phyloP scores from a whole-genome alignment of 2,888 invertebrate species.

The Andricus quercusramuli region DNA sequence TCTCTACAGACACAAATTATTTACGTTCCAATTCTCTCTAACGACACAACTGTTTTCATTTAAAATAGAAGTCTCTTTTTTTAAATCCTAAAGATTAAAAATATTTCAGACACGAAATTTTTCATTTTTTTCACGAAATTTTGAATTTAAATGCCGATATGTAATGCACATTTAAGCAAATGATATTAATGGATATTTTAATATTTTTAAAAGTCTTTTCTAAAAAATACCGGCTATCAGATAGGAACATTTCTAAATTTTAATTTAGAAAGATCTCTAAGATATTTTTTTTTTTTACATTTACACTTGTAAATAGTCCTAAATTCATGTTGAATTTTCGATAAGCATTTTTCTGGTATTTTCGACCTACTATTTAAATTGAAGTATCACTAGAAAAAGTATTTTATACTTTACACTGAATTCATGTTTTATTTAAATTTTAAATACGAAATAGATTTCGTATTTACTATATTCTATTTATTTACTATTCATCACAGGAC shows the following conservation, averaged over 20 bases:
- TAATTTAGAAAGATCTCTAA: conserved; percentile 23
- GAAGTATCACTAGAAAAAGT: background rate
- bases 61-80: background rate
- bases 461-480: background rate
- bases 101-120: too few species aligned
- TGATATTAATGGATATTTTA: too few species aligned
- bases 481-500: background rate
- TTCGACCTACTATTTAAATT: background rate
- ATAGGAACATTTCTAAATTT: conserved; percentile 31
- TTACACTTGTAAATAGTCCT: background rate
- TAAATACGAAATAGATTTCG: background rate
- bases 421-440: background rate
- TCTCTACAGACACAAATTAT: too few species aligned
- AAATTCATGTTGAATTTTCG: background rate
- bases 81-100: background rate
- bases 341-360: background rate
- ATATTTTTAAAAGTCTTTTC: conserved; percentile 1
- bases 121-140: too few species aligned
- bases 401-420: background rate
- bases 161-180: too few species aligned
- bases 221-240: conserved; percentile 17
- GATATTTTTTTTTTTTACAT: background rate
- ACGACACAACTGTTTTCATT: background rate
- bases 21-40: background rate
- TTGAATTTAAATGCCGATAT: too few species aligned